phyloP scores from a whole-genome alignment of 2,113 vertebrate species.

The Neogobius melanostomus region DNA sequence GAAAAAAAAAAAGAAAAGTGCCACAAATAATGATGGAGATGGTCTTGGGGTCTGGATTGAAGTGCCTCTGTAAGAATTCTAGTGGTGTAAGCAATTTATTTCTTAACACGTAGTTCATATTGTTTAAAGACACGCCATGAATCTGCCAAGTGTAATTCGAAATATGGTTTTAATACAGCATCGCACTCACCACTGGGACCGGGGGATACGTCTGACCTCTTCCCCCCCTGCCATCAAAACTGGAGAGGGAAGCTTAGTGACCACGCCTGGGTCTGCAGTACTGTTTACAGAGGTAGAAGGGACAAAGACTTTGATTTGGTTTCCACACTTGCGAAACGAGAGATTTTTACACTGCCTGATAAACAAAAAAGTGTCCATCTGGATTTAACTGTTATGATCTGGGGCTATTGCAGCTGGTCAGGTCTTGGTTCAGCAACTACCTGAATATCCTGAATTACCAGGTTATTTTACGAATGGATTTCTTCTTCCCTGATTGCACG shows the following conservation, averaged over 20 bases:
- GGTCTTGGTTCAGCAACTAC: too few species aligned
- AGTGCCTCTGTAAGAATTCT: constrained; percentile 82
- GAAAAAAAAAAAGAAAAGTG: constrained; percentile 70
- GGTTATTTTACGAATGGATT: too few species aligned
- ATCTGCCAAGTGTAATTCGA: constrained; percentile 77
- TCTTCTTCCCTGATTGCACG: too few species aligned
- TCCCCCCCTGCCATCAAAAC: constrained; percentile 40
- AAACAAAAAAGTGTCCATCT: too few species aligned
- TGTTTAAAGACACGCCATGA: constrained; percentile 79
- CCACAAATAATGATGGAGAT: constrained; percentile 77
- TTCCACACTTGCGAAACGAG: too few species aligned
- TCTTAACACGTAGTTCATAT: constrained; percentile 84
- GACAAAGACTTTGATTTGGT: neutral
- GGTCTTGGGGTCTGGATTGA: constrained; percentile 74
- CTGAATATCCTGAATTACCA: too few species aligned
- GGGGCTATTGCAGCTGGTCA: too few species aligned
- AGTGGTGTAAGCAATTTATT: constrained; percentile 83
- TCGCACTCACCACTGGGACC: constrained; percentile 68
- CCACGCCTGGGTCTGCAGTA: constrained; percentile 16
- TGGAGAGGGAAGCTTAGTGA: constrained; percentile 36
- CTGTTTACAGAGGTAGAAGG: neutral
- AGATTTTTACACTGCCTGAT: too few species aligned
- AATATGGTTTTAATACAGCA: constrained; percentile 81
- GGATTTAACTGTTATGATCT: too few species aligned
- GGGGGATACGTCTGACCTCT: constrained; percentile 71